phyloP scores from a whole-genome alignment of 2,797 vertebrate species.

The Crenuchus spilurus region DNA sequence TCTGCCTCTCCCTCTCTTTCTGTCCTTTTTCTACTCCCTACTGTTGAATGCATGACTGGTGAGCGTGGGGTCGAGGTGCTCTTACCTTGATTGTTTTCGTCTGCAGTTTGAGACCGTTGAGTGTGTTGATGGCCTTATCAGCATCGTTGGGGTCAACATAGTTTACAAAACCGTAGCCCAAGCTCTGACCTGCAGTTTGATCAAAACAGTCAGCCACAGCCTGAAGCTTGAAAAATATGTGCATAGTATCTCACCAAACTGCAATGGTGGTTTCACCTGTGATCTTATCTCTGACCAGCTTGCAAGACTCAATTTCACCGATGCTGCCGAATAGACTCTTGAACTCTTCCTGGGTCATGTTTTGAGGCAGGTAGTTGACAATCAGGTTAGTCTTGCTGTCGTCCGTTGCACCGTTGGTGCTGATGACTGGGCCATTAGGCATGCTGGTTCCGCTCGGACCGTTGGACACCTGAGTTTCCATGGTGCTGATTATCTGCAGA shows the following conservation, averaged over 20 bases:
- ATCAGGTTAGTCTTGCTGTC: constrained; percentile 99
- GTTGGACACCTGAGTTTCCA: constrained; percentile 98
- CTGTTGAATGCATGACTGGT: constrained; percentile 42
- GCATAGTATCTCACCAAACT: background rate
- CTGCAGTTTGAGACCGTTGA: constrained; percentile 96
- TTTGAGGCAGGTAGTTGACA: constrained; percentile 97
- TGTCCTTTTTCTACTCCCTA: constrained; percentile 47
- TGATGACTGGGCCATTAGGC: constrained; percentile 90
- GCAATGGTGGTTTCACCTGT: constrained; percentile 78
- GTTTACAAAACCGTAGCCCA: constrained; percentile 97
- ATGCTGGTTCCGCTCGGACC: constrained; percentile 88
- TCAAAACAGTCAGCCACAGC: background rate
- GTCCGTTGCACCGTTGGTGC: constrained; percentile 86
- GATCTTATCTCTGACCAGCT: constrained; percentile 95
- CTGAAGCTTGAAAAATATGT: background rate
- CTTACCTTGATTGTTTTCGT: constrained; percentile 99
- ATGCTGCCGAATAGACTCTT: constrained; percentile 96
- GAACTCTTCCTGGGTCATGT: constrained; percentile 98
- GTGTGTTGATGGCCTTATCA: constrained; percentile 96
- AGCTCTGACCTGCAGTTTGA: constrained; percentile 86
- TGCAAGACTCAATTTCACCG: constrained; percentile 96
- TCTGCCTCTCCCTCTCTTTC: constrained; percentile 57
- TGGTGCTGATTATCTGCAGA: constrained; percentile 99
- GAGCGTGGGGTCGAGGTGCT: background rate
- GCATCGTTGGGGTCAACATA: constrained; percentile 96